A percentile compares a stretch with the other conserved stretches of the same genome.
phyloP scores from a whole-genome alignment of 2,797 vertebrate genomes.

The Taenioides sp. region DNA sequence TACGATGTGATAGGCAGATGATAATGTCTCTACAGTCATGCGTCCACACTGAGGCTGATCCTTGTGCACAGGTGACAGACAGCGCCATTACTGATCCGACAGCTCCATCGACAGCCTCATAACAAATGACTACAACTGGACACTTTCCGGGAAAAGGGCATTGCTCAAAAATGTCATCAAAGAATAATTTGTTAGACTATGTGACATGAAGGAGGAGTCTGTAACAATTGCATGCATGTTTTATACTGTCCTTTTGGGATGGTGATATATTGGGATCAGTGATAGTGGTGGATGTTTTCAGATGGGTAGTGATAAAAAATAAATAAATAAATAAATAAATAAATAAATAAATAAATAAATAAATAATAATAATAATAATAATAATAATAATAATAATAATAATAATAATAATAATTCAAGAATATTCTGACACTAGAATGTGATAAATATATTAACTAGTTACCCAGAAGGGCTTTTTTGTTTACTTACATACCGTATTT shows the following conservation, averaged over 20 bases:
- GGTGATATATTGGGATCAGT: background rate
- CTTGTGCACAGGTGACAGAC: slow-evolving; percentile 32
- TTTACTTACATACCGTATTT: no score
- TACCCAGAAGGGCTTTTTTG: no score
- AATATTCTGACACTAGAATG: background rate
- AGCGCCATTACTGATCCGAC: slow-evolving; percentile 42
- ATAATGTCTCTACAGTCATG: slow-evolving; percentile 26
- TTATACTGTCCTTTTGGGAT: background rate
- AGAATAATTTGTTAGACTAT: slow-evolving; percentile 25
- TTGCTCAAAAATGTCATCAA: slow-evolving; percentile 48
- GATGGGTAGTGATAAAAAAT: background rate
- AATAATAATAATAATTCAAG: no score
- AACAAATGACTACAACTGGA: slow-evolving; percentile 37
- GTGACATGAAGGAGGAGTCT: background rate
- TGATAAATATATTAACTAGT: background rate
- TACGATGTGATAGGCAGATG: slow-evolving; percentile 21
- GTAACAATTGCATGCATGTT: background rate
- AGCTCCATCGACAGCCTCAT: slow-evolving; percentile 48
- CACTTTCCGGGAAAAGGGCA: slow-evolving; percentile 40
- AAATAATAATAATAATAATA: no score
- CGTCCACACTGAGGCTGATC: slow-evolving; percentile 21
- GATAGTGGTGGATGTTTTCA: background rate
- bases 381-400: no score
- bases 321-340: no score
- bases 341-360: no score